These are phyloP conservation scores for Melinopterus prodromus DNA, from an alignment of 2,888 invertebrate genomes.

Conservation along the genomic window DNA sequence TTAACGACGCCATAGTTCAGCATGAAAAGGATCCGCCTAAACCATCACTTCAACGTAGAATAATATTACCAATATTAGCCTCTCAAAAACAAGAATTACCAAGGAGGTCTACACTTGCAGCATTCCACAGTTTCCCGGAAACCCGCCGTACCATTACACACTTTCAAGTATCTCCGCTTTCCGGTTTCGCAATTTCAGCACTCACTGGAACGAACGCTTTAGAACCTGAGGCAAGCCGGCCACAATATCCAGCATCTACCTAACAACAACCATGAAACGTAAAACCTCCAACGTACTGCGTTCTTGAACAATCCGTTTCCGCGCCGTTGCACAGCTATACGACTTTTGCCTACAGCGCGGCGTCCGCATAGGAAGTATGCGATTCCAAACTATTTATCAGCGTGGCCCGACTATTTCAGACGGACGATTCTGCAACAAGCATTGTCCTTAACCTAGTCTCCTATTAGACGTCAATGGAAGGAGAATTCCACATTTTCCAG, in stretches of 20 bases:
- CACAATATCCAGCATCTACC: neutral
- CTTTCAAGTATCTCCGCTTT: neutral
- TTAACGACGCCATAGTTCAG: too few relatives aligned
- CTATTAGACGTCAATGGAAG: neutral
- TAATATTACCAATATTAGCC: too few relatives aligned
- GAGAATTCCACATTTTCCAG: too few relatives aligned
- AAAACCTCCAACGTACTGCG: neutral
- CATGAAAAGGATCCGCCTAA: too few relatives aligned
- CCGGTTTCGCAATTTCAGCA: neutral
- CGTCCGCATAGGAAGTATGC: neutral
- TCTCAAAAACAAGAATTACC: too few relatives aligned
- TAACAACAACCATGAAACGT: neutral
- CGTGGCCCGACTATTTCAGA: neutral
- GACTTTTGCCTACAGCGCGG: neutral
- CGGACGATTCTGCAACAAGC: neutral
- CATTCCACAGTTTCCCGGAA: constrained; percentile 4
- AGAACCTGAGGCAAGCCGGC: neutral
- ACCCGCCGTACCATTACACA: neutral
- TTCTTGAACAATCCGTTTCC: neutral
- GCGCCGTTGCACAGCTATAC: neutral
- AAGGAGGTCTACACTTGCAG: neutral
- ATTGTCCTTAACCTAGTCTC: constrained; percentile 4
- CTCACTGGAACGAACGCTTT: neutral
- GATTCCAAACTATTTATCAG: neutral
- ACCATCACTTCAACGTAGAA: too few relatives aligned